phyloP scores from a whole-genome alignment of 37 sponge, comb jelly and placozoan species.

The Hormiphora californensis region DNA sequence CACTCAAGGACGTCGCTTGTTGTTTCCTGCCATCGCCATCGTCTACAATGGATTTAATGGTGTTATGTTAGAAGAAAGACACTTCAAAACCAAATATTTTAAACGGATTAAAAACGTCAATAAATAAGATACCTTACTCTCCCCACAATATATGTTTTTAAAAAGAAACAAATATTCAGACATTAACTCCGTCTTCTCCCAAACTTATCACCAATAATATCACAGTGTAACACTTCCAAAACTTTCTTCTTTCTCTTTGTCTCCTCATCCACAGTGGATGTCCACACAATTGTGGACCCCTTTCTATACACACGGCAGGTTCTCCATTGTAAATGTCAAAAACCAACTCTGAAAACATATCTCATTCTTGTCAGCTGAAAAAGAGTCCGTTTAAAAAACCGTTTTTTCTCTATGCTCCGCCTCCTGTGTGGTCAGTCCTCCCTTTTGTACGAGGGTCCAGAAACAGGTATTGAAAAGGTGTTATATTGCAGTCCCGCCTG shows the following conservation, averaged over 20 bases:
- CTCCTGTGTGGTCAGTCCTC: conserved; percentile 62
- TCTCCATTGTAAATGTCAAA: too few species aligned
- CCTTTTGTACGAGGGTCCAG: conserved; percentile 78
- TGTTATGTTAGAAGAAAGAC: too few species aligned
- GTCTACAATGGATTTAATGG: too few species aligned
- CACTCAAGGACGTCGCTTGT: too few species aligned
- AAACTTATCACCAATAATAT: conserved; percentile 28
- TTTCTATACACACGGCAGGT: conserved; percentile 80
- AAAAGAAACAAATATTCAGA: too few species aligned
- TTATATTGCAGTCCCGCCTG: conserved; percentile 21
- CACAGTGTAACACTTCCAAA: neutral
- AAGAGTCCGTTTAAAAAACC: too few species aligned
- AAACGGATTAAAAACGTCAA: too few species aligned
- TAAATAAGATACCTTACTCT: too few species aligned
- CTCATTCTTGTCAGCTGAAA: conserved; percentile 89
- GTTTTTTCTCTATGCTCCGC: conserved; percentile 68
- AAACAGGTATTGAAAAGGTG: conserved; percentile 95
- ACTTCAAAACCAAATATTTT: too few species aligned
- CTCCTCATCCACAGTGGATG: neutral
- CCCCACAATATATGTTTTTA: too few species aligned
- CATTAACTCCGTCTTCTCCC: neutral
- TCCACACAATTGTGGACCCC: conserved; percentile 77
- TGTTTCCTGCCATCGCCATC: too few species aligned
- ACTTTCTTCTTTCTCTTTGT: neutral
- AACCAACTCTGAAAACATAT: too few species aligned